Evolutionary conservation across 2,113 vertebrate species (phyloP), one percentile per base, ranked within the genome.

Genomic region (Beaufortia kweichowensis): DNA sequence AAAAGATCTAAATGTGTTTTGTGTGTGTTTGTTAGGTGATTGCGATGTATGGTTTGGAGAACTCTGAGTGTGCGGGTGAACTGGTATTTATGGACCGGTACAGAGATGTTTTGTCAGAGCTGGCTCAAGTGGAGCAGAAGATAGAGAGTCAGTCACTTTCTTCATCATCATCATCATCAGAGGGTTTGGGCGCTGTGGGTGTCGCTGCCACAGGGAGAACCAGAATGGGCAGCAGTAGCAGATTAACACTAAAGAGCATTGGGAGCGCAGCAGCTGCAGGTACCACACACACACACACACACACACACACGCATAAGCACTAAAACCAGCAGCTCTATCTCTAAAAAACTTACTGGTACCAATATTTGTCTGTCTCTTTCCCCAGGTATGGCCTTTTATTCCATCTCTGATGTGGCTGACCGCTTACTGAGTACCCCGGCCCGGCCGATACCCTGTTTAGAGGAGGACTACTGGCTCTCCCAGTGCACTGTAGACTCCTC

Each of bases 351-450:
- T 35, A 7, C 7, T 35, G 3, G 12, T 14, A 46, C 43, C 15
- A 3, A 5, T 46, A 46, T 17, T 17, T 35, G 4, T n/a, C n/a
- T 75, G 12, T 50, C 31, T 66, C 3, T 65, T 28, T 65, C 26
- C 76, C 26, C 83, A 99, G 97, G 97, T 35, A 95, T 99, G 89
- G 96, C 96, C 10, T 98, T 97, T 87, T 98, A 98, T 87, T 97
- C 97, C 67, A 95, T 99, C 85, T 96, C 96, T 1, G 97, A 99
- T 81, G 96, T 99, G 69, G 95, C 94, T 0, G 95, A 98, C 79
- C 94, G 94, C 68, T 91, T 99, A 39, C 94, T 96, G 68, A 92
- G 93, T 88, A 91, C 91, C 67, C 88, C 94, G 0, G 90, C 88
- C 84, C 91, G 90, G 59, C 93, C 92, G 2, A 83, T 95, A 74